A percentile compares a stretch with the other conserved stretches of the same genome.
Conservation (phyloP, 35 echinoderm and acorn worm genomes). For the Heliocidaris tuberculata region DNA sequence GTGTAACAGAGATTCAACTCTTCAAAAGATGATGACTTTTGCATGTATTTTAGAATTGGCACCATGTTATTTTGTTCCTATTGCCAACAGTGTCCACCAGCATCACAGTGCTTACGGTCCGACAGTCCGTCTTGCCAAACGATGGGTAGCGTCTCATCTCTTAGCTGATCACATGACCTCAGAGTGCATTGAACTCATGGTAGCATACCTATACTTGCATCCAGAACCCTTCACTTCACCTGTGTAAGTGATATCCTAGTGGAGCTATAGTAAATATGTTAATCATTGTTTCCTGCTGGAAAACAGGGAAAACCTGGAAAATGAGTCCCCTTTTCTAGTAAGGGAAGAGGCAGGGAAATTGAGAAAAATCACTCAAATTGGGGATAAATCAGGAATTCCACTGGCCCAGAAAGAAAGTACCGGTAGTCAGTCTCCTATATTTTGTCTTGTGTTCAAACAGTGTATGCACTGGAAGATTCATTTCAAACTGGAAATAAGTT, state of each 20-base stretch:
- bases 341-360: no score
- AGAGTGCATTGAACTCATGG: conserved; percentile 85
- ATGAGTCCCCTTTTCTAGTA: no score
- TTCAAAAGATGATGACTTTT: not conserved
- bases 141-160: conserved; percentile 89
- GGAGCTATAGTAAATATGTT: not conserved
- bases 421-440: no score
- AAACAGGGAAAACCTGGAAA: no score
- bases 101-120: conserved; percentile 64
- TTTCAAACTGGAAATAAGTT: no score
- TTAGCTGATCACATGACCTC: conserved; percentile 65
- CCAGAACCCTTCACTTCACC: conserved; percentile 76
- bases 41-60: not conserved
- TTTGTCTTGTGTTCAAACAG: no score
- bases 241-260: conserved; percentile 53
- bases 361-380: no score
- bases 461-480: no score
- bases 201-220: conserved; percentile 78
- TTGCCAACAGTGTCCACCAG: conserved; percentile 72
- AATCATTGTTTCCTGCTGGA: no score
- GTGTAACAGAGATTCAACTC: not conserved
- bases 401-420: no score
- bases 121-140: conserved; percentile 86
- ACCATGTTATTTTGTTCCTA: not conserved
- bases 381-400: no score